Evolutionary conservation across 2,888 invertebrate genomes (phyloP).

Genomic region (Azorinus chamasolen): DNA sequence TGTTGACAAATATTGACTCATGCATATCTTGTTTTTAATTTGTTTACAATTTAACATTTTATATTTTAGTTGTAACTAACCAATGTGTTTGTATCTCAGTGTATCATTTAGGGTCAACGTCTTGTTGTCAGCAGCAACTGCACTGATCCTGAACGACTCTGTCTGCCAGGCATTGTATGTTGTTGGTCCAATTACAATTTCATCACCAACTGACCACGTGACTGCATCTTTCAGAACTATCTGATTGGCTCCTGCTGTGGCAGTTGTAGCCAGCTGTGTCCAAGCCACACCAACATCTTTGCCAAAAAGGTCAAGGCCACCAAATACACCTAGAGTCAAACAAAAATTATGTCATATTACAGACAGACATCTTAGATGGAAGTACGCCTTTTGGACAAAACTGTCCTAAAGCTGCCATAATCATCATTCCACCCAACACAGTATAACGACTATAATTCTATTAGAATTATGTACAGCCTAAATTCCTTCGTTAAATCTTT

Average conservation of each 20-base stretch:
- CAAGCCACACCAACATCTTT: conserved; percentile 69
- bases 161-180: conserved; percentile 74
- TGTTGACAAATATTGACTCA: too few relatives aligned
- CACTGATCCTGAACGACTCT: conserved; percentile 72
- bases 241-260: conserved; percentile 61
- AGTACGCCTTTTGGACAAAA: too few relatives aligned
- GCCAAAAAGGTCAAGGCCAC: conserved; percentile 81
- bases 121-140: conserved; percentile 61
- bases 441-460: too few relatives aligned
- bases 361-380: too few relatives aligned
- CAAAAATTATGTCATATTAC: too few relatives aligned
- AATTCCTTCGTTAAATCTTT: too few relatives aligned
- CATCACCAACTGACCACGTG: conserved; percentile 74
- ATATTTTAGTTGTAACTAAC: too few relatives aligned
- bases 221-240: conserved; percentile 71
- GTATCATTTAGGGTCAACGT: conserved; percentile 74
- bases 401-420: too few relatives aligned
- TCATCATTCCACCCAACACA: too few relatives aligned
- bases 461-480: too few relatives aligned
- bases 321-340: conserved; percentile 73
- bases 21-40: too few relatives aligned
- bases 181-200: conserved; percentile 78
- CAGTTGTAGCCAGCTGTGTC: conserved; percentile 72
- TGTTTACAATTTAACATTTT: too few relatives aligned
- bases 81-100: conserved; percentile 74